These are phyloP conservation scores for Procambarus clarkii DNA, from an alignment of 1,140 invertebrate genomes.

Conservation along the genomic window DNA sequence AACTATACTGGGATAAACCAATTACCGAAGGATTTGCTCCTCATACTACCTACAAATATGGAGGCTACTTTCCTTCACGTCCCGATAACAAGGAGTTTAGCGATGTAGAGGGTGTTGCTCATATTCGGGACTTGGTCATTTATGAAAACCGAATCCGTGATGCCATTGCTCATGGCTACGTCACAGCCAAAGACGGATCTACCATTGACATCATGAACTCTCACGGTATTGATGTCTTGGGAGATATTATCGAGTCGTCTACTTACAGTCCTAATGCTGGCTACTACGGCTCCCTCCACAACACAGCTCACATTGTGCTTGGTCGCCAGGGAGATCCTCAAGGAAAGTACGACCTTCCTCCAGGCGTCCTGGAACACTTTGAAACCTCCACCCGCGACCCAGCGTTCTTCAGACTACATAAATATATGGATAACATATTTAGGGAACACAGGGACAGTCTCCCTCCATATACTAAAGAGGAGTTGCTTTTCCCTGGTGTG, in stretches of 20 bases:
- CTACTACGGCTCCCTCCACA: conserved; percentile 47
- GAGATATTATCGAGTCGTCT: conserved; percentile 51
- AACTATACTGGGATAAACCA: conserved; percentile 25
- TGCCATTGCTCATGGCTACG: conserved; percentile 45
- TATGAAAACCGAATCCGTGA: conserved; percentile 38
- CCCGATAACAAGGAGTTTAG: conserved; percentile 30
- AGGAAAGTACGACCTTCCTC: conserved; percentile 43
- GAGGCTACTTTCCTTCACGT: conserved; percentile 42
- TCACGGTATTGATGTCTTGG: conserved; percentile 46
- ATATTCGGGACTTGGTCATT: conserved; percentile 33
- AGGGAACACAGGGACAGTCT: conserved; percentile 49
- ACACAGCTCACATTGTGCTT: conserved; percentile 43
- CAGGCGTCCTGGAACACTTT: conserved; percentile 46
- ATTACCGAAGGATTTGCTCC: conserved; percentile 46
- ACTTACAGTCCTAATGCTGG: conserved; percentile 33
- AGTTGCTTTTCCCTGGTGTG: conserved; percentile 12
- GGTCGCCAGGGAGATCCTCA: conserved; percentile 42
- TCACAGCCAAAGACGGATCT: conserved; percentile 1
- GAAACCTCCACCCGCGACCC: conserved; percentile 45
- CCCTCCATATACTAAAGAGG: conserved; percentile 31
- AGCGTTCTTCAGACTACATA: conserved; percentile 48
- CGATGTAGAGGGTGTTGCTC: conserved; percentile 42
- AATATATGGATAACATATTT: conserved; percentile 55
- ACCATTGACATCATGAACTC: conserved; percentile 8
- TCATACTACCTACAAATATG: conserved; percentile 45